Base-by-base conservation (phyloP, 2,888 invertebrate species). In the Xestia rhomboidea region DNA sequence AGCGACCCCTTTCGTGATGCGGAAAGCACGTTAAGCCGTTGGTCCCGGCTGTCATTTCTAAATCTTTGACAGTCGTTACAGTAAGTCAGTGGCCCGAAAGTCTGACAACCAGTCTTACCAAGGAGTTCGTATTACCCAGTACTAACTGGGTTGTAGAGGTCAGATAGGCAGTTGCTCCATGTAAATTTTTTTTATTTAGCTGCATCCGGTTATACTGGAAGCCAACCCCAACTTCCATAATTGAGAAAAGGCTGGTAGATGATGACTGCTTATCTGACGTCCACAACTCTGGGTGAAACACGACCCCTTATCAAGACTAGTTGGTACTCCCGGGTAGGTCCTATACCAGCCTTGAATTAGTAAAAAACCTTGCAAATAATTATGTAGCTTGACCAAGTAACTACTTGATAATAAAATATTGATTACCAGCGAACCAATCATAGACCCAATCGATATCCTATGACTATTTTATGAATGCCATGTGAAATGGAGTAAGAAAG, bases 381-480 rank as follows among this genome's bases (percentile, higher is more conserved):
- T 8, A 21, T 3, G 5, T 34, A 34, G 21, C 62, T 38, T 38
- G 54, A 54, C 27, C 13, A 21, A 30, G 7, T 11, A 34, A 49
- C 4, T 4, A 34, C n/a, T 68, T 30, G 4, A n/a, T 62, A 4
- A 5, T 62, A 62, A 21, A 62, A 62, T 5, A 54, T 49, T 11
- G 21, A 38, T 30, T 6, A 24, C 8, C 41, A 30, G 30, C 46
- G 27, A 24, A n/a, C 21, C 41, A 71, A 38, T 76, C 38, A 66
- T 76, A 78, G 15, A 13, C 24, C 4, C 15, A n/a, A 81, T 87
- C 86, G 71, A 87, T 85, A 66, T 10, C 11, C 7, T 0, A 77
- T 87, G 77, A 87, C 21, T 87, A 77, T 63, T 85, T 77, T 5
- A 87, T 83, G 76, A 83, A 87, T 81, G 79, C 24, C 83, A 69